Base-by-base conservation (phyloP, 2,113 vertebrate species). In the Phrynocephalus versicolor region DNA sequence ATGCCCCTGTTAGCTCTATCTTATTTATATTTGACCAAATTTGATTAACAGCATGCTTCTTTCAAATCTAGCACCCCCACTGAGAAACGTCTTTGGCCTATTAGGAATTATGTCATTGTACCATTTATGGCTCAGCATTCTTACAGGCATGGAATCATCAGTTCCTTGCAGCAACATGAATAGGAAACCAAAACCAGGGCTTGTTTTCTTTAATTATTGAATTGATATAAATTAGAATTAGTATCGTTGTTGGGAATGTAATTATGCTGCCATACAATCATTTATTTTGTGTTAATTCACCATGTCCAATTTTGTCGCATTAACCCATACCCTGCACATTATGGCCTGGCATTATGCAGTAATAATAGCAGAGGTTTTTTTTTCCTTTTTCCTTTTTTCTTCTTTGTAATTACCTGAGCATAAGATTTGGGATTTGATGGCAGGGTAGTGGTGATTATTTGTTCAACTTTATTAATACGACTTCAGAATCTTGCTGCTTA, bases 141-240 rank as follows among this genome's bases (percentile, higher is more conserved):
- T 88, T 92, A 62, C 74, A 78, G 84, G 76, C 85, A 88, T 18
- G 57, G 65, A 94, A 81, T 90, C 92, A 93, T 89, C 91, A 90
- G 89, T 2, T 82, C 86, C 0, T 16, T 65, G 78, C 65, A 86
- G 83, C 25, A 91, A 23, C 89, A 77, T 92, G 80, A 94, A 89
- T 81, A 88, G 65, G 67, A 94, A 93, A 93, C 81, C 82, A 86
- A 90, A 93, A 27, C 88, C 95, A 88, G 33, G 91, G 35, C 77
- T 91, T 94, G 88, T 89, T 93, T 94, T 94, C 89, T 91, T 95
- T 95, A 95, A 94, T 96, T 94, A 94, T 94, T 95, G 91, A 92
- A 93, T 94, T 95, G 87, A 93, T 95, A 94, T 95, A 95, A 92
- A 95, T 90, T 89, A 92, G 92, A 96, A 95, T 96, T 95, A 96